These are phyloP conservation scores for Dolichallabes microphthalmus DNA, from an alignment of 2,113 vertebrate genomes.

Conservation along the genomic window DNA sequence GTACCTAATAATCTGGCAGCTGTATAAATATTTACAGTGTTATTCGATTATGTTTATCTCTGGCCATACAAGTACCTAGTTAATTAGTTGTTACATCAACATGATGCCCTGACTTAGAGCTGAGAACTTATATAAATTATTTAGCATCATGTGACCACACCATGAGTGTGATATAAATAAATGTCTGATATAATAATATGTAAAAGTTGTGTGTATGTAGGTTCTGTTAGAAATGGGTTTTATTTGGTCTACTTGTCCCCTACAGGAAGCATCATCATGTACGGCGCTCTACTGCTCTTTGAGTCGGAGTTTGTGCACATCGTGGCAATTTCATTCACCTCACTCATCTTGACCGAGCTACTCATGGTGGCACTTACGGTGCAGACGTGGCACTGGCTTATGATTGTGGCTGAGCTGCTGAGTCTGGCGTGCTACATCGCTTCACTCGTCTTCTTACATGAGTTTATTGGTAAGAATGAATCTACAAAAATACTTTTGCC, in stretches of 20 bases:
- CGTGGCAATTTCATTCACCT: slow-evolving; percentile 96
- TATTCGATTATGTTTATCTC: not conserved
- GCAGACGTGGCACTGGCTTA: slow-evolving; percentile 98
- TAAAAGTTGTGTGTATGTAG: not conserved
- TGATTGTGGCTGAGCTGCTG: slow-evolving; percentile 94
- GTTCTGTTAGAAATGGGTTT: not conserved
- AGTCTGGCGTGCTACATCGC: slow-evolving; percentile 93
- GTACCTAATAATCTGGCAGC: not conserved
- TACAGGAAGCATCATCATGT: slow-evolving; percentile 98
- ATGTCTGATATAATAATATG: not conserved
- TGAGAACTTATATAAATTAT: not conserved
- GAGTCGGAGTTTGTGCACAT: slow-evolving; percentile 97
- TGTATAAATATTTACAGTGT: not conserved
- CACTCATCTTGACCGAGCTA: slow-evolving; percentile 94
- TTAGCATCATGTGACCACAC: not conserved
- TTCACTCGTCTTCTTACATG: slow-evolving; percentile 93
- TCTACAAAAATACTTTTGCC: not conserved
- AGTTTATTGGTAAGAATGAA: slow-evolving; percentile 86
- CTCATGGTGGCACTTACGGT: slow-evolving; percentile 96
- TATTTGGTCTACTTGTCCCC: slow-evolving; percentile 5
- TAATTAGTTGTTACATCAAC: not conserved
- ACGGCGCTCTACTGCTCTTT: slow-evolving; percentile 91
- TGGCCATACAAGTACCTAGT: not conserved
- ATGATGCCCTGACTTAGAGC: not conserved
- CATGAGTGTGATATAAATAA: not conserved